Percentiles rank a stretch among this genome's conserved stretches.
phyloP scores from a whole-genome alignment of 2,888 invertebrate genomes.

The Cremastobaeus sp. region DNA sequence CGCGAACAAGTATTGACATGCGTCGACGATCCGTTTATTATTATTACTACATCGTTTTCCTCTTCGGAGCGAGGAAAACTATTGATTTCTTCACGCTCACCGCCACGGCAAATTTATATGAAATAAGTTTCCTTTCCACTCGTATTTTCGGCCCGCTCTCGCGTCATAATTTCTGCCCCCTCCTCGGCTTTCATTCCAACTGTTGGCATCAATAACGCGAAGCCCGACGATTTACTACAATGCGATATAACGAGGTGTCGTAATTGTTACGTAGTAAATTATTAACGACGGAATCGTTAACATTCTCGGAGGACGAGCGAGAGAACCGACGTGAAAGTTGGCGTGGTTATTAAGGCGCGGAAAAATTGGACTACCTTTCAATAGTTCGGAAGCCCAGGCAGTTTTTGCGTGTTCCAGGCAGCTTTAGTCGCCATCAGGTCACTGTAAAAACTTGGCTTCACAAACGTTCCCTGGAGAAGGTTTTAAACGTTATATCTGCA shows the following conservation, averaged over 20 bases:
- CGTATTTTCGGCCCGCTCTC: constrained; percentile 14
- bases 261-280: constrained; percentile 28
- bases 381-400: too few species aligned
- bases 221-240: constrained; percentile 13
- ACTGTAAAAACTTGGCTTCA: too few species aligned
- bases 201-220: constrained; percentile 21
- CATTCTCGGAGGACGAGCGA: too few species aligned
- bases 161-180: neutral
- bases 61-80: constrained; percentile 31
- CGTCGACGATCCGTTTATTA: constrained; percentile 39
- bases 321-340: too few species aligned
- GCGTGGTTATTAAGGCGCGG: too few species aligned
- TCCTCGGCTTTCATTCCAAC: neutral
- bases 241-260: constrained; percentile 16
- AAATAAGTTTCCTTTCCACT: constrained; percentile 37
- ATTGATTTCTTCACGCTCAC: constrained; percentile 32
- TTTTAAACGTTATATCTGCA: too few species aligned
- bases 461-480: too few species aligned
- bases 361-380: too few species aligned
- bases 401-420: too few species aligned
- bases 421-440: too few species aligned
- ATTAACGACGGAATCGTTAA: too few species aligned
- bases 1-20: constrained; percentile 44
- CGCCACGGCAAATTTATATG: constrained; percentile 33
- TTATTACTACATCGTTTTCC: constrained; percentile 46